Evolutionary conservation across 2,797 vertebrate species (phyloP).

Genomic region (Xiphorhynchus erythropygius): DNA sequence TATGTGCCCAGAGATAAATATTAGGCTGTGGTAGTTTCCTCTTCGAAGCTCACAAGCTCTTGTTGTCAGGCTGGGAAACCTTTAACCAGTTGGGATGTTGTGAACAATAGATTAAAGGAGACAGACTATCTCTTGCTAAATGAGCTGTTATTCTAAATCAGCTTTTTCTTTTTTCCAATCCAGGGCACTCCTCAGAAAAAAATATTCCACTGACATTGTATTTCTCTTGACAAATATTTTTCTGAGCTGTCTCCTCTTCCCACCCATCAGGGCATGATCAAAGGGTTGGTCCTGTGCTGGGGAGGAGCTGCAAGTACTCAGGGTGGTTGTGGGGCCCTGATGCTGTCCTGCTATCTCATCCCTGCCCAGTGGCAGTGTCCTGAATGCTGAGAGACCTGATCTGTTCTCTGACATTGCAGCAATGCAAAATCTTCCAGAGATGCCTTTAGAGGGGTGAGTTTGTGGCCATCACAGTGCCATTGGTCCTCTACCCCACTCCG

Average conservation of each 20-base stretch:
- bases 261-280: background rate
- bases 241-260: background rate
- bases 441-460: background rate
- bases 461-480: fast-evolving
- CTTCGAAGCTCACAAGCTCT: background rate
- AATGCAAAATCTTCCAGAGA: background rate
- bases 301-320: background rate
- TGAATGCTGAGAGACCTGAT: fast-evolving
- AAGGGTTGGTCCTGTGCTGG: background rate
- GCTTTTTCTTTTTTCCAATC: background rate
- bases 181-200: background rate
- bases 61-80: background rate
- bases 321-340: too few species aligned
- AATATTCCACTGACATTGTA: background rate
- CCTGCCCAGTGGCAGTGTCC: background rate
- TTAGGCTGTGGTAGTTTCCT: background rate
- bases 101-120: constrained; percentile 49
- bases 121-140: constrained; percentile 40
- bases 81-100: background rate
- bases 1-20: constrained; percentile 29
- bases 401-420: background rate
- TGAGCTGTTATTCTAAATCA: constrained; percentile 53
- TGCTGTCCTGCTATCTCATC: background rate
- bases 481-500: background rate
- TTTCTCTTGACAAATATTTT: constrained; percentile 28